A percentile compares a stretch with the other conserved stretches of the same genome.
Conservation (phyloP, 1,140 invertebrate species). For the Stenopsyche tienmushanensis region DNA sequence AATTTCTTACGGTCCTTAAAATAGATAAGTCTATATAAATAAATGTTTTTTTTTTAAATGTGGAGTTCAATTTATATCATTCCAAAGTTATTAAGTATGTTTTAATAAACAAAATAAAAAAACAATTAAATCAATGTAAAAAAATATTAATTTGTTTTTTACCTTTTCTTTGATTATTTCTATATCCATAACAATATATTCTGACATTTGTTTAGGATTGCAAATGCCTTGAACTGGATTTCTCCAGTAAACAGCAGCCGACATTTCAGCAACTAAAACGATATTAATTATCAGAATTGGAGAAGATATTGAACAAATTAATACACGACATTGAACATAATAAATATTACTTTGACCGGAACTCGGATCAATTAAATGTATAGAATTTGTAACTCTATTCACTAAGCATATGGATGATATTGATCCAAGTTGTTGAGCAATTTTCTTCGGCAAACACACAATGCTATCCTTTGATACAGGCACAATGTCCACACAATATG, state of each 20-base stretch:
- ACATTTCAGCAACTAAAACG: conserved; percentile 80
- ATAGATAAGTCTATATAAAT: conserved; percentile 25
- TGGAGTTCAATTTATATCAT: background rate
- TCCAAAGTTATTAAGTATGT: background rate
- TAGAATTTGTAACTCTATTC: conserved; percentile 80
- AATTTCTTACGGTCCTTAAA: conserved; percentile 68
- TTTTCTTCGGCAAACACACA: conserved; percentile 86
- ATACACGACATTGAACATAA: background rate
- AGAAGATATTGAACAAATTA: conserved; percentile 8
- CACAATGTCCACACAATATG: conserved; percentile 92
- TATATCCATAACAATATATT: conserved; percentile 95
- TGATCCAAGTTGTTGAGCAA: conserved; percentile 88
- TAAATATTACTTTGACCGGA: conserved; percentile 79
- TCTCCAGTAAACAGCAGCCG: conserved; percentile 79
- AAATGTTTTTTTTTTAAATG: background rate
- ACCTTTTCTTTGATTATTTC: conserved; percentile 76
- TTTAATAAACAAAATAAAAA: background rate
- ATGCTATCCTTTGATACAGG: conserved; percentile 96
- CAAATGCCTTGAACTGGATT: conserved; percentile 84
- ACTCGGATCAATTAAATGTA: conserved; percentile 92
- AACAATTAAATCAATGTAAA: background rate
- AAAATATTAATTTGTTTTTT: too few relatives aligned
- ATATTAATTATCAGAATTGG: too few relatives aligned
- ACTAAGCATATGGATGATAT: conserved; percentile 91
- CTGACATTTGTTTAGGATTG: conserved; percentile 85